These are phyloP conservation scores for Pararge aegeria DNA, from an alignment of 1,140 invertebrate species.

Conservation along the genomic window DNA sequence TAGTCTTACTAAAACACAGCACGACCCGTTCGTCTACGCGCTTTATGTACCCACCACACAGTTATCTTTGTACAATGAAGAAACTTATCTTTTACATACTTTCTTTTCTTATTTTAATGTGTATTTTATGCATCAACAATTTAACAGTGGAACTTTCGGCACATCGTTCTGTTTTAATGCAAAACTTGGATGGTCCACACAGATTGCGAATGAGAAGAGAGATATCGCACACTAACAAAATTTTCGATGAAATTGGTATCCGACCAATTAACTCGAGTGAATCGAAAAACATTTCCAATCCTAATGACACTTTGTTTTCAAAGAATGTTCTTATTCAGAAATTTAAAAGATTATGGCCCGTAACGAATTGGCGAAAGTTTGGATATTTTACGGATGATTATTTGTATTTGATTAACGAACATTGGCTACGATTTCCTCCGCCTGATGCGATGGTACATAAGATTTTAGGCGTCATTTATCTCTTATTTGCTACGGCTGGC, in stretches of 20 bases:
- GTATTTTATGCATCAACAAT: constrained; percentile 40
- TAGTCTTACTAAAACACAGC: constrained; percentile 42
- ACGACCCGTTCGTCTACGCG: constrained; percentile 42
- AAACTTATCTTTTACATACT: constrained; percentile 37
- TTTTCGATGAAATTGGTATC: constrained; percentile 6
- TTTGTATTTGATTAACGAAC: constrained; percentile 82
- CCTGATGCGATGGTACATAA: constrained; percentile 79
- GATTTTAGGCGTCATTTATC: constrained; percentile 80
- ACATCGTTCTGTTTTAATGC: neutral
- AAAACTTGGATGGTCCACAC: constrained; percentile 2
- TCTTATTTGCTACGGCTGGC: constrained; percentile 81
- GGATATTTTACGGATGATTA: constrained; percentile 81
- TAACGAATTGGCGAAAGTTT: constrained; percentile 71
- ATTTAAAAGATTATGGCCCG: constrained; percentile 74
- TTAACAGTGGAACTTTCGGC: constrained; percentile 7
- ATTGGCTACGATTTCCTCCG: constrained; percentile 84
- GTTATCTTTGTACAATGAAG: constrained; percentile 40
- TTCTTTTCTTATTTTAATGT: constrained; percentile 35
- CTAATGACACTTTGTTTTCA: constrained; percentile 23
- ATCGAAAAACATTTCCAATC: constrained; percentile 34
- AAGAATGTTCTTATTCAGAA: constrained; percentile 42
- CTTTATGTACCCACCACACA: constrained; percentile 27
- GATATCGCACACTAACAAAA: constrained; percentile 25
- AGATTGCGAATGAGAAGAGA: constrained; percentile 28
- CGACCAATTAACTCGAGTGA: constrained; percentile 15